These are phyloP conservation scores for Mesorhabditis belari DNA, from an alignment of 2,888 invertebrate species.

Conservation along the genomic window DNA sequence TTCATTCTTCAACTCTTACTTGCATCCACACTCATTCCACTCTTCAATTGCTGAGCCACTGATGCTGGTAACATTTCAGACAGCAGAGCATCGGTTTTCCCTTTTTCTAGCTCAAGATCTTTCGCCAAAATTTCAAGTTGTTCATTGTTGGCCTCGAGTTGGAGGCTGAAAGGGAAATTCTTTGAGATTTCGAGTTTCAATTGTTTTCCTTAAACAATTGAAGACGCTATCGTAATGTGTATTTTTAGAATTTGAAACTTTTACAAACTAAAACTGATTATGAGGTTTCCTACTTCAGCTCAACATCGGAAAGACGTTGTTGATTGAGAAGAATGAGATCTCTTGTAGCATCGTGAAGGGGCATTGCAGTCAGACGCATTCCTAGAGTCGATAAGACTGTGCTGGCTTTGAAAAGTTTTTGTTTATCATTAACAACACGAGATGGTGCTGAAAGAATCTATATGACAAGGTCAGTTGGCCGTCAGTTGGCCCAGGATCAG, in stretches of 20 bases:
- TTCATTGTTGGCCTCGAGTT: conserved; percentile 46
- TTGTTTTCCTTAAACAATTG: neutral
- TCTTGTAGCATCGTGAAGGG: conserved; percentile 44
- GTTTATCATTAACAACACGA: too few species aligned
- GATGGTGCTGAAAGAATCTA: too few species aligned
- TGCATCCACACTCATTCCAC: conserved; percentile 52
- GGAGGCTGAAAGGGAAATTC: conserved; percentile 23
- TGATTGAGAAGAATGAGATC: conserved; percentile 48
- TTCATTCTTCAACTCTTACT: conserved; percentile 13
- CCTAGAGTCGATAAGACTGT: conserved; percentile 16
- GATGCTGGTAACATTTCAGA: conserved; percentile 53
- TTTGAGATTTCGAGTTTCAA: neutral
- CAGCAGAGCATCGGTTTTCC: conserved; percentile 53
- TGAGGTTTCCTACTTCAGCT: conserved; percentile 28
- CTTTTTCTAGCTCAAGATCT: conserved; percentile 37
- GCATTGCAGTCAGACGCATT: conserved; percentile 39
- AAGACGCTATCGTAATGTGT: neutral
- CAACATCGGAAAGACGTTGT: conserved; percentile 36
- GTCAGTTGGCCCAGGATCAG: too few species aligned
- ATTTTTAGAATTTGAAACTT: neutral
- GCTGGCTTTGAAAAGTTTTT: too few species aligned
- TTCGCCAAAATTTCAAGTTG: conserved; percentile 40
- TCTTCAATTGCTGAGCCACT: conserved; percentile 51
- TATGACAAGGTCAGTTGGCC: too few species aligned
- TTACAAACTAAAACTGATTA: neutral